Evolutionary conservation across 2,888 invertebrate species (phyloP).

Genomic region (Mythimna impura): DNA sequence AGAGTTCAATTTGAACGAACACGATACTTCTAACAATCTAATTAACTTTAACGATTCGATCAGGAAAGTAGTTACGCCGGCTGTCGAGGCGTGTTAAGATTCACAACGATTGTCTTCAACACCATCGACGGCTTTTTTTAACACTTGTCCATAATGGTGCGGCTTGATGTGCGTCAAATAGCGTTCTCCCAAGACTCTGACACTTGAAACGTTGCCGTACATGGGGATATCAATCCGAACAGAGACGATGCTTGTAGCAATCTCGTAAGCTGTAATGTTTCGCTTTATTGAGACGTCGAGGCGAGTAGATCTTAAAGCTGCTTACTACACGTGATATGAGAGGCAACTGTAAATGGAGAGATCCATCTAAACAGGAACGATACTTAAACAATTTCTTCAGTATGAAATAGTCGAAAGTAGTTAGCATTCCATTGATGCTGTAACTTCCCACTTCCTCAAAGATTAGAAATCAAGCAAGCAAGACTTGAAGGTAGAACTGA

Average conservation of each 20-base stretch:
- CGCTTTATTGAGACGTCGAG: not conserved
- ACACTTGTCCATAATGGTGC: not conserved
- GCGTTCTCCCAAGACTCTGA: not conserved
- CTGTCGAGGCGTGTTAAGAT: not conserved
- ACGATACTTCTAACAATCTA: not conserved
- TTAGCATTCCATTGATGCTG: not conserved
- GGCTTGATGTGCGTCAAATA: not conserved
- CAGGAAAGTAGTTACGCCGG: not conserved
- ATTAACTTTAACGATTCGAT: not conserved
- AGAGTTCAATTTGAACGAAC: not conserved
- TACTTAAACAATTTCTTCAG: not conserved
- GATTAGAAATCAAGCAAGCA: too few relatives aligned
- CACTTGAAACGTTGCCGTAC: not conserved
- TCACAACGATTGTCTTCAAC: slow-evolving; percentile 39
- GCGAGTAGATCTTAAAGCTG: too few relatives aligned
- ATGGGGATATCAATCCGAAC: not conserved
- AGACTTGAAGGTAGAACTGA: too few relatives aligned
- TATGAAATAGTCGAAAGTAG: not conserved
- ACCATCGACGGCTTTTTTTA: not conserved
- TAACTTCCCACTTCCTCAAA: too few relatives aligned
- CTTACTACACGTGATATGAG: not conserved
- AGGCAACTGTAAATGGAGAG: not conserved
- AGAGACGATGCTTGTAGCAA: not conserved
- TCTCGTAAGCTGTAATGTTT: not conserved
- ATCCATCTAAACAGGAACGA: not conserved